Base-by-base conservation (phyloP, 2,888 invertebrate species). In the Acutogordius australiensis region DNA sequence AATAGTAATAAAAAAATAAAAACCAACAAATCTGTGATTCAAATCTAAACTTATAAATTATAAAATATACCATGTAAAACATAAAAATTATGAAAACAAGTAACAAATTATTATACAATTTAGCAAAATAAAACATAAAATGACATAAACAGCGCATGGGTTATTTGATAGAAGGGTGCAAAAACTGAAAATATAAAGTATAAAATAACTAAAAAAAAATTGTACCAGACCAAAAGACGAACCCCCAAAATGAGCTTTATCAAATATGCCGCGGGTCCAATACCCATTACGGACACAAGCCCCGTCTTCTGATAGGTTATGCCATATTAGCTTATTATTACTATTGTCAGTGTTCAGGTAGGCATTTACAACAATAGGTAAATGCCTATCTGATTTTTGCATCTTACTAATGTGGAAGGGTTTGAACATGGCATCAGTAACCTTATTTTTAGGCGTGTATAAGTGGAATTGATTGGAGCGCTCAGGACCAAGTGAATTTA, bases 191-290 rank as follows among this genome's bases (percentile, higher is more conserved):
- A n/a, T n/a, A n/a, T n/a, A n/a, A n/a, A n/a, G n/a, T n/a, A n/a
- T n/a, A n/a, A n/a, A n/a, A n/a, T n/a, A n/a, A n/a, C n/a, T n/a
- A n/a, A n/a, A n/a, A n/a, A n/a, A n/a, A n/a, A n/a, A n/a, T n/a
- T n/a, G n/a, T n/a, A 57, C 58, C 30, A 99, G 77, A 64, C 94
- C 86, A 70, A 81, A 91, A 0, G 84, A 81, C 0, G 91, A 88
- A 1, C 91, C 83, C 18, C 97, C 97, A 68, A 84, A 87, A 68
- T 94, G 91, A 8, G 81, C 82, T 73, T 99, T 99, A 72, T 99
- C 97, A 61, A 99, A 74, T 51, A 91, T 80, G 2, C 97, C 97
- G 64, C 78, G 78, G 1, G 94, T 69, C 45, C 99, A 75, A 71
- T 94, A 83, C 4, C 94, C 74, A 45, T 80, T 76, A 60, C 81